Evolutionary conservation across 1,140 invertebrate genomes (phyloP), one percentile per base, ranked within the genome.

Genomic region (Pseudomyrmex cubaensis): DNA sequence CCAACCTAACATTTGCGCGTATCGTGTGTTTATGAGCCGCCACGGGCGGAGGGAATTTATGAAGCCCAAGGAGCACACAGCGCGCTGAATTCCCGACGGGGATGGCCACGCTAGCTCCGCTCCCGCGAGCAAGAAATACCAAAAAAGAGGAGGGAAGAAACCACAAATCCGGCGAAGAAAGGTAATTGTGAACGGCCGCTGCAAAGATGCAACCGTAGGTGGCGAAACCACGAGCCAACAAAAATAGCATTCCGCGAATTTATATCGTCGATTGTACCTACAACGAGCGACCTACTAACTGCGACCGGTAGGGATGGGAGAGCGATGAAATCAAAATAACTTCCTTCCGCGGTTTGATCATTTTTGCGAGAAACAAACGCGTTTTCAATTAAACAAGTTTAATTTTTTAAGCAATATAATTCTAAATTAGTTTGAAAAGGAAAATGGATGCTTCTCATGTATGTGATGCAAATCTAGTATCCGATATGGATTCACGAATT

Each of bases 171-270:
- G n/a, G 10, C 12, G 63, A 48, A 67, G 25, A 56, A 52, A 67
- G 64, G 52, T 70, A 78, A 78, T 69, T 69, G 75, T 13, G 17
- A 5, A 5, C 2, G 59, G 13, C 50, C 17, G 75, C 22, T 64
- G 75, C 25, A 22, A 69, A 46, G n/a, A 57, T 56, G 56, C 5
- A 25, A 25, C 17, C 50, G 52, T 57, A 46, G 46, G 63, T 67
- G 62, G 48, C 17, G 62, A 56, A 22, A 67, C 25, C 63, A 35
- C 75, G 35, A 69, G 63, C 52, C 63, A 70, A 69, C 50, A 9
- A 69, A 57, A 50, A 35, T 69, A 17, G 59, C 48, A 48, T 48
- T 17, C 74, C 10, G 20, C 73, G 59, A 78, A 78, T 78, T 78
- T 78, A 70, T 56, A 35, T 69, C 52, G 13, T 2, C 50, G 76